Evolutionary conservation across 2,797 vertebrate genomes (phyloP).

Genomic region (Acanthurus tractus): DNA sequence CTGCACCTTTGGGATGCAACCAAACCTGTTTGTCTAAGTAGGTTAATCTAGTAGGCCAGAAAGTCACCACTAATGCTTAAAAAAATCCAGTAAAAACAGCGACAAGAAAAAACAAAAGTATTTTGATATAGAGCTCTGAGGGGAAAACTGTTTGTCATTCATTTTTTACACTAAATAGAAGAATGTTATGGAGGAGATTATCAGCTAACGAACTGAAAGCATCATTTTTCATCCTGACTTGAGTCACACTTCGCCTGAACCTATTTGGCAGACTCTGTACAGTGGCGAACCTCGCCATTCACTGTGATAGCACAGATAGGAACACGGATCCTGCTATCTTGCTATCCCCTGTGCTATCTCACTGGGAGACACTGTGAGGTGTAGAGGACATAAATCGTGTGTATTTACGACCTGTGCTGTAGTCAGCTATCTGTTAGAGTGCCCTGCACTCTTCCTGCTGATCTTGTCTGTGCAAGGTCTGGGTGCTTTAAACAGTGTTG

Average conservation of each 20-base stretch:
- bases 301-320: conserved; percentile 51
- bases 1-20: not conserved
- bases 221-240: conserved; percentile 31
- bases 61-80: not conserved
- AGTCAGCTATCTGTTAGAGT: conserved; percentile 84
- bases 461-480: conserved; percentile 71
- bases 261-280: conserved; percentile 49
- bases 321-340: conserved; percentile 66
- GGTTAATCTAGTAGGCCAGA: not conserved
- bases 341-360: conserved; percentile 73
- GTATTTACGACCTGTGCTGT: conserved; percentile 83
- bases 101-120: not conserved
- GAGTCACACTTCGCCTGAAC: conserved; percentile 36
- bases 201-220: conserved; percentile 28
- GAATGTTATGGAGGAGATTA: not conserved
- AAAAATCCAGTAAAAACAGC: not conserved
- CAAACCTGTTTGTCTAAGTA: not conserved
- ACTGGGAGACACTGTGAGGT: conserved; percentile 67
- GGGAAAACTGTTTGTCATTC: not conserved
- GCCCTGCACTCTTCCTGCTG: conserved; percentile 61
- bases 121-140: not conserved
- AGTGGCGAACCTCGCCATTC: conserved; percentile 37
- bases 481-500: conserved; percentile 54
- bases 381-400: conserved; percentile 80
- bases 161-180: not conserved